Percentiles rank a stretch among this genome's conserved stretches.
These are phyloP conservation scores for Hypotaenidia philippensis DNA, from an alignment of 2,797 vertebrate genomes.

Conservation along the genomic window DNA sequence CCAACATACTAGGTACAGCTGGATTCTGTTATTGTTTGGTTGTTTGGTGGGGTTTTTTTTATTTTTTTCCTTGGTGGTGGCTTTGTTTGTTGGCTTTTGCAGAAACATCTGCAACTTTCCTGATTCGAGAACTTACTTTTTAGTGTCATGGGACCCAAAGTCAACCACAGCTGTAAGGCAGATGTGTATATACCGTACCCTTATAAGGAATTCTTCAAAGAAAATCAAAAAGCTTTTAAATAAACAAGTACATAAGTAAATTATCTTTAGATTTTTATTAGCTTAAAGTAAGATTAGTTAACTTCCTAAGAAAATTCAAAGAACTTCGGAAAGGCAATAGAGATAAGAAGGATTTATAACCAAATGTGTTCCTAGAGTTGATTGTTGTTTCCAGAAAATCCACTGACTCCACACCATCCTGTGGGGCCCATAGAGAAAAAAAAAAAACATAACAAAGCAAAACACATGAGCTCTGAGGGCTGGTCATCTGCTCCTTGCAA, in stretches of 20 bases:
- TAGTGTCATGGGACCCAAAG: not conserved
- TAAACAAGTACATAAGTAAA: not conserved
- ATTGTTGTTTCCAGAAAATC: not conserved
- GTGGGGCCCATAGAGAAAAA: not conserved
- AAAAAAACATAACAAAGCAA: no score
- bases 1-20: not conserved
- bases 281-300: not conserved
- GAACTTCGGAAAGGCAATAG: not conserved
- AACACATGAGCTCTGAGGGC: not conserved
- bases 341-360: not conserved
- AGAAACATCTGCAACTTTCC: not conserved
- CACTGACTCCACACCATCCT: not conserved
- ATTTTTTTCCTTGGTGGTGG: not conserved
- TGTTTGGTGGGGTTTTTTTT: not conserved
- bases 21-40: not conserved
- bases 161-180: not conserved
- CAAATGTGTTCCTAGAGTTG: not conserved
- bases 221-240: not conserved
- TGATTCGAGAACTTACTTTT: not conserved
- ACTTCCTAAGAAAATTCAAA: not conserved
- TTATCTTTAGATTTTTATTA: not conserved
- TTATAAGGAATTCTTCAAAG: not conserved
- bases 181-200: not conserved
- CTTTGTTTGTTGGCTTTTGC: slow-evolving; percentile 5
- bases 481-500: not conserved